Evolutionary conservation across 2,888 invertebrate species (phyloP), one percentile per base, ranked within the genome.

Genomic region (Gymnoscelis rufifasciata): DNA sequence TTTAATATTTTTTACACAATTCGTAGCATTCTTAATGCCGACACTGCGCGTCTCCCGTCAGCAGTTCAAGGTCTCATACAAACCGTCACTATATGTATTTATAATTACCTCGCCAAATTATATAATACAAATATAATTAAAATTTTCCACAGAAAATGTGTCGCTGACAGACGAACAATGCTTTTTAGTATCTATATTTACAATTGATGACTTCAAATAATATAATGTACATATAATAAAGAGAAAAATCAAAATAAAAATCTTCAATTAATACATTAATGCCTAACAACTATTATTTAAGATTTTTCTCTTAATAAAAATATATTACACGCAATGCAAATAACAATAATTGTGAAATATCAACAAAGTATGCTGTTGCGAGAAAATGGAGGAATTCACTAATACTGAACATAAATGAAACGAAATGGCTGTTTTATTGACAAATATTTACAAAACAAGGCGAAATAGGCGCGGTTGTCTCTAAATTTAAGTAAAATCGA

Each of bases 1-100:
- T 89, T 89, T 89, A 88, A 88, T 89, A 83, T 89, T 89, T 89
- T 89, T 89, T 89, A 88, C 89, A 89, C 89, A 89, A 89, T 88
- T 87, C 75, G 88, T 88, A 88, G 89, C 89, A 89, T 89, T 89
- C 83, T 88, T 87, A 89, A 89, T 89, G 89, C 89, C 82, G 87
- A 84, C 88, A 84, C 78, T 72, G 66, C 78, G 68, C 19, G 19
- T 5, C 19, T 3, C 3, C 68, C 73, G 68, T 66, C 76, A 64
- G 26, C 8, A 6, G 7, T 66, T 61, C 60, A 58, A 54, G 74
- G 74, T 72, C 74, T 71, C 26, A 6, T 26, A 73, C 72, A 71
- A 74, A 74, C 72, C 75, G 64, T 69, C 74, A 74, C 73, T 67
- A 59, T 62, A 62, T 52, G 63, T 60, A 55, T 60, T 43, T 26